These are phyloP conservation scores for Drosophila truncata DNA, from an alignment of 1,140 invertebrate genomes.

Conservation along the genomic window DNA sequence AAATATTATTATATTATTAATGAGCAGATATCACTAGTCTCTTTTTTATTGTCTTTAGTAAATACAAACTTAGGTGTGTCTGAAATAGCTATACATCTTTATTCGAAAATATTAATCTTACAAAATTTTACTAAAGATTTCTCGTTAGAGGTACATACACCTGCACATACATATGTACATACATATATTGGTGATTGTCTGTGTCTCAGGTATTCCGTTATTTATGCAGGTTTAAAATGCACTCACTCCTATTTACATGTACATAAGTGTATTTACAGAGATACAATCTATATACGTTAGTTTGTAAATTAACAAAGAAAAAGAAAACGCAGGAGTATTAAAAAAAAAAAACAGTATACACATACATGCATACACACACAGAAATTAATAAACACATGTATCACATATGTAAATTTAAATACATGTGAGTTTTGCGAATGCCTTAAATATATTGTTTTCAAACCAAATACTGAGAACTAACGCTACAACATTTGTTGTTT, in stretches of 20 bases:
- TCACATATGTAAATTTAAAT: slow-evolving; percentile 4
- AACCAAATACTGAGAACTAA: background rate
- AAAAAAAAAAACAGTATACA: slow-evolving; percentile 6
- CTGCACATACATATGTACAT: background rate
- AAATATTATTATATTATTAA: background rate
- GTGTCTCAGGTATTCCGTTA: background rate
- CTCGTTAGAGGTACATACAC: no score
- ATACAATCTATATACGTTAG: background rate
- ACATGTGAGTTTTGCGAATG: background rate
- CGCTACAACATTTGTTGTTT: background rate
- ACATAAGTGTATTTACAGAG: background rate
- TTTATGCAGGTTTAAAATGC: background rate
- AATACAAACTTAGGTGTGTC: no score
- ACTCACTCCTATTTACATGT: background rate
- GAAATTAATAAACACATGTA: slow-evolving; percentile 14
- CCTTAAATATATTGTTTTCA: background rate
- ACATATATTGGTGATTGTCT: background rate
- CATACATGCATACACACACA: slow-evolving; percentile 11
- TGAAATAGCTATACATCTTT: background rate
- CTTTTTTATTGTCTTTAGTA: no score
- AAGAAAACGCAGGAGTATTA: slow-evolving; percentile 3
- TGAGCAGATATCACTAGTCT: no score
- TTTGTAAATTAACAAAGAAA: slow-evolving; percentile 3
- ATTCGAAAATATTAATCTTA: background rate
- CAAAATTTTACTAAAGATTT: no score